A percentile compares a stretch with the other conserved stretches of the same genome.
Conservation (phyloP, 2,888 invertebrate genomes). For the Artemia sp. region DNA sequence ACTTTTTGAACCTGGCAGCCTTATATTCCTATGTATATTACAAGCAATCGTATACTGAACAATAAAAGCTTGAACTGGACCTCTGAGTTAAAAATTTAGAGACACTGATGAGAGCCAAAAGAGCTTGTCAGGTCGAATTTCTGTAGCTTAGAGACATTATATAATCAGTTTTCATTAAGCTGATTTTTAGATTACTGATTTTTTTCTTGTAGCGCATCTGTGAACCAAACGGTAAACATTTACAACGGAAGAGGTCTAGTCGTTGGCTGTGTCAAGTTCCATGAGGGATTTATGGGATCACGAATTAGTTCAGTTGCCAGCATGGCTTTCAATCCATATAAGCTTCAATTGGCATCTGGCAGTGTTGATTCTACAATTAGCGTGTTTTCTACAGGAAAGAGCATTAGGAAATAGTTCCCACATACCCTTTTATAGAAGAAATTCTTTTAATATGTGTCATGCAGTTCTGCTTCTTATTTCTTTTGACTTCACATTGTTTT, state of each 20-base stretch:
- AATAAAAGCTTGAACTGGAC: no score
- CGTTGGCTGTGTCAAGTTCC: conserved; percentile 63
- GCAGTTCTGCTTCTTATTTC: not conserved
- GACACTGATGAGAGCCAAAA: no score
- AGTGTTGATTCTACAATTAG: conserved; percentile 44
- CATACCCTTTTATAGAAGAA: not conserved
- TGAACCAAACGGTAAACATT: conserved; percentile 58
- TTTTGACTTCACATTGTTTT: no score
- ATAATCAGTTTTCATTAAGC: conserved; percentile 22
- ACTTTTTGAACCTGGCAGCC: no score
- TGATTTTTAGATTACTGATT: not conserved
- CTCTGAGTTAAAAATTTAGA: no score
- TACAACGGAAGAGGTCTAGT: conserved; percentile 52
- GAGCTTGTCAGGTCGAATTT: conserved; percentile 10
- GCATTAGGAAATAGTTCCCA: conserved; percentile 8
- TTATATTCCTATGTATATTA: no score
- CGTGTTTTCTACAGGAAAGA: conserved; percentile 20
- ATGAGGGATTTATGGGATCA: conserved; percentile 76
- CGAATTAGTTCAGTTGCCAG: conserved; percentile 72
- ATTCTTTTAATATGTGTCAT: not conserved
- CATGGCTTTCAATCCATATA: conserved; percentile 73
- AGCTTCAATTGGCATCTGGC: conserved; percentile 66
- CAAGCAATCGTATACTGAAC: no score
- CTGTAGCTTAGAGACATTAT: conserved; percentile 15
- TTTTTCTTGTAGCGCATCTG: conserved; percentile 45